These are phyloP conservation scores for Taenaris catops DNA, from an alignment of 2,888 invertebrate species.

Conservation along the genomic window DNA sequence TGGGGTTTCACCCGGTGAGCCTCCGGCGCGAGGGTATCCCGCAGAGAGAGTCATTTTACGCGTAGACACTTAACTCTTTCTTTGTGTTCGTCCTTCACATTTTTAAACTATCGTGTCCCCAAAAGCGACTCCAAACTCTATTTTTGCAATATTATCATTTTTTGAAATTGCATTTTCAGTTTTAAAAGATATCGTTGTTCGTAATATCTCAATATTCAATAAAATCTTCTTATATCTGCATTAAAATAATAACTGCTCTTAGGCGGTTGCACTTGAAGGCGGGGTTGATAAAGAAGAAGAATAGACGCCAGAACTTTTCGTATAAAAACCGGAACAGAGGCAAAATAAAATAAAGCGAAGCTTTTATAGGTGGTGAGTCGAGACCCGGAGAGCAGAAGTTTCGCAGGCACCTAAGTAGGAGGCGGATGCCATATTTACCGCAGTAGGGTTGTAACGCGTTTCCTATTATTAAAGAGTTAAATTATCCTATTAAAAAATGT, in stretches of 20 bases:
- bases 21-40: conserved; percentile 18
- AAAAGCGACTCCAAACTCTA: too few species aligned
- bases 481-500: too few species aligned
- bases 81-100: too few species aligned
- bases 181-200: too few species aligned
- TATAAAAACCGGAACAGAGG: conserved; percentile 13
- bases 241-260: neutral
- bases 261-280: neutral
- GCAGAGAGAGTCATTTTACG: too few species aligned
- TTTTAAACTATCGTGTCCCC: too few species aligned
- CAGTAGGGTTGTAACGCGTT: conserved; percentile 26
- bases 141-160: too few species aligned
- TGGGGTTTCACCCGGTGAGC: too few species aligned
- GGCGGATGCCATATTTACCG: conserved; percentile 36
- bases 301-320: conserved; percentile 6
- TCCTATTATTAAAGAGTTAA: neutral
- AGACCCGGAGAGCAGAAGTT: conserved; percentile 36
- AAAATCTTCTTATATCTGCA: too few species aligned
- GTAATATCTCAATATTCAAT: too few species aligned
- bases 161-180: too few species aligned
- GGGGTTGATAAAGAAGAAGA: conserved; percentile 3
- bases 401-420: conserved; percentile 35
- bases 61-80: too few species aligned
- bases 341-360: conserved; percentile 22
- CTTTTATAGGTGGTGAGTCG: conserved; percentile 21